A percentile compares a stretch with the other conserved stretches of the same genome.
These are phyloP conservation scores for Dinothrombium tinctorium DNA, from an alignment of 1,140 invertebrate genomes.

Conservation along the genomic window DNA sequence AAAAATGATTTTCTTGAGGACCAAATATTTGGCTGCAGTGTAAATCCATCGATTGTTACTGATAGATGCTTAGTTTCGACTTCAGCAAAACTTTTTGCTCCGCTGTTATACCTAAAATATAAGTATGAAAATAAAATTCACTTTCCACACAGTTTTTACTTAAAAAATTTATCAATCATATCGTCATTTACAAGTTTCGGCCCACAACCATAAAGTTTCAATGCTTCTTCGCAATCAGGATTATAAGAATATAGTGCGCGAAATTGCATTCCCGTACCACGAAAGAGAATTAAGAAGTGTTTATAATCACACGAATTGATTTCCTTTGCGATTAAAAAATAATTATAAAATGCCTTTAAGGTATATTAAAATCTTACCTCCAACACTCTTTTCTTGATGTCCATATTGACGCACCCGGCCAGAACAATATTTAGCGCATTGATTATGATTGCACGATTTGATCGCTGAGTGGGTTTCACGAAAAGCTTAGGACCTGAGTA, in stretches of 20 bases:
- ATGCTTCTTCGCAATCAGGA: conserved; percentile 68
- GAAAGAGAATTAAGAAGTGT: conserved; percentile 92
- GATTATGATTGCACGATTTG: conserved; percentile 82
- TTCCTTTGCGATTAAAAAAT: conserved; percentile 31
- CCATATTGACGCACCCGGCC: conserved; percentile 82
- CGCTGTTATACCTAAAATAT: conserved; percentile 84
- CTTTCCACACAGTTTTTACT: conserved; percentile 99
- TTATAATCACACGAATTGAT: conserved; percentile 80
- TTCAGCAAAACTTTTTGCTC: conserved; percentile 87
- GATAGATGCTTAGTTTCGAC: conserved; percentile 97
- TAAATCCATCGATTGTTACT: conserved; percentile 97
- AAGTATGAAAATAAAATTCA: conserved; percentile 2
- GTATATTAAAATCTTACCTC: conserved; percentile 29
- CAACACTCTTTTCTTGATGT: conserved; percentile 70
- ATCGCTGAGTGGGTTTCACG: conserved; percentile 84
- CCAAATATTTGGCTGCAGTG: conserved; percentile 92
- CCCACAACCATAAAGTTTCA: conserved; percentile 82
- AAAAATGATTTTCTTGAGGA: too few species aligned
- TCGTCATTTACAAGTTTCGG: conserved; percentile 80
- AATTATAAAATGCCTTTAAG: too few species aligned
- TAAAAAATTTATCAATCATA: conserved; percentile 99
- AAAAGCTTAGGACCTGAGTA: conserved; percentile 62
- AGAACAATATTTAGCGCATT: conserved; percentile 98
- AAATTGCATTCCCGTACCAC: conserved; percentile 92
- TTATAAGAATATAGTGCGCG: conserved; percentile 90